A percentile compares a stretch with the other conserved stretches of the same genome.
Evolutionary conservation across 2,888 invertebrate species (phyloP).

Genomic region (Stenichneumon culpator): DNA sequence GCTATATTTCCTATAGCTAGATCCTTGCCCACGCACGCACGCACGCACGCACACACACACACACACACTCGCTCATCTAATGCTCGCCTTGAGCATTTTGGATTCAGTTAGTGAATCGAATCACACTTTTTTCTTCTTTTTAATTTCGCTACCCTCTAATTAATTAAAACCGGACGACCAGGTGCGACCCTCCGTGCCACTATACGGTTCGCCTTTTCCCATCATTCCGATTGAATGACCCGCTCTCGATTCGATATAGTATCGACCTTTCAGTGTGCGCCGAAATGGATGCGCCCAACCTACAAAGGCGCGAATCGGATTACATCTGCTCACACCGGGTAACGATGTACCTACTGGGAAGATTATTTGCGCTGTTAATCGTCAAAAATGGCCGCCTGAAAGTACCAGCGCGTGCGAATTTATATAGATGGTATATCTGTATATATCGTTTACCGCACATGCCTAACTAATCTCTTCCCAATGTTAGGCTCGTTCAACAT

Average conservation of each 20-base stretch:
- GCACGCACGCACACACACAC: neutral
- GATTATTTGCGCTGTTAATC: too few species aligned
- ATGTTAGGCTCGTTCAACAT: too few species aligned
- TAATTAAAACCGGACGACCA: conserved; percentile 30
- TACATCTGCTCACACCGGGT: too few species aligned
- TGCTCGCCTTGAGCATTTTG: conserved; percentile 24
- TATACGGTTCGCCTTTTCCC: neutral
- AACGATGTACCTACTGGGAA: too few species aligned
- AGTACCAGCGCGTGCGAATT: too few species aligned
- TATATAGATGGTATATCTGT: too few species aligned
- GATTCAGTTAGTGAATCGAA: conserved; percentile 53
- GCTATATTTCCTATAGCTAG: conserved; percentile 16
- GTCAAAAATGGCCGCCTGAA: too few species aligned
- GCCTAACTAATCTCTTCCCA: too few species aligned
- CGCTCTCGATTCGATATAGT: neutral
- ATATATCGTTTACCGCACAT: too few species aligned
- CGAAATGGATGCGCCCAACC: too few species aligned
- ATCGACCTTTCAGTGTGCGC: neutral
- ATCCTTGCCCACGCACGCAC: conserved; percentile 7
- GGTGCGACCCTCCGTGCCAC: neutral
- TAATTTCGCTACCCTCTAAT: conserved; percentile 24
- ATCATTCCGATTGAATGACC: neutral
- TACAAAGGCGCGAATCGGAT: too few species aligned
- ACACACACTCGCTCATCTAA: conserved; percentile 13
- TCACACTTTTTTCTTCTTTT: conserved; percentile 37